These are phyloP conservation scores for Phalera bucephala DNA, from an alignment of 2,888 invertebrate species.

Conservation along the genomic window DNA sequence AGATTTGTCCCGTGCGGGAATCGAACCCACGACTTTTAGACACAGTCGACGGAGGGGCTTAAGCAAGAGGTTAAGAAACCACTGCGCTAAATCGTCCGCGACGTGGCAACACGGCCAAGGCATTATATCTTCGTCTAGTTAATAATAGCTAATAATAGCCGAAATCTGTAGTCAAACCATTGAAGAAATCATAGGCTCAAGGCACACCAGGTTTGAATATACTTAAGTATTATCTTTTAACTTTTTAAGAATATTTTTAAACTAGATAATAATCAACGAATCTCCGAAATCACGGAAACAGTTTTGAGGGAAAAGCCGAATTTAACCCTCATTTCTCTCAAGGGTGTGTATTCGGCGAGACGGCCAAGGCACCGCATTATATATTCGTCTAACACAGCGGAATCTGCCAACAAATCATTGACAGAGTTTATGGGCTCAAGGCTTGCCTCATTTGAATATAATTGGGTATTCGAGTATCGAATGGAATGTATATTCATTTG, in stretches of 20 bases:
- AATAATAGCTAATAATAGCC: no score
- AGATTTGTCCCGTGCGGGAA: no score
- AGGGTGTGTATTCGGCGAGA: not conserved
- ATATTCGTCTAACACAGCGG: not conserved
- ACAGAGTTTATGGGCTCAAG: not conserved
- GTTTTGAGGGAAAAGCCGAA: not conserved
- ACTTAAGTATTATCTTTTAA: not conserved
- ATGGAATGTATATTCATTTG: not conserved
- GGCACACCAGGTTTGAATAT: conserved; percentile 4
- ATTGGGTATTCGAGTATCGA: not conserved
- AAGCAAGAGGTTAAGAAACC: no score
- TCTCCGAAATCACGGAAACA: not conserved
- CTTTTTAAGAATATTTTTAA: no score
- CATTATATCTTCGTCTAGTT: no score
- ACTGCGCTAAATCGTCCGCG: no score
- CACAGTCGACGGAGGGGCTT: no score
- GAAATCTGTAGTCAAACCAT: no score
- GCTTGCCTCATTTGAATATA: conserved; percentile 5
- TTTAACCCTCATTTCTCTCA: not conserved
- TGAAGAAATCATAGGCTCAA: no score
- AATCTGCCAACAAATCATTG: conserved; percentile 3
- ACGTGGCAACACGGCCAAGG: no score
- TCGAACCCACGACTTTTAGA: no score
- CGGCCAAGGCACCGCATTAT: not conserved
- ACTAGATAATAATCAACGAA: no score